These are phyloP conservation scores for Drosophila auraria DNA, from an alignment of 1,140 invertebrate species.

Conservation along the genomic window DNA sequence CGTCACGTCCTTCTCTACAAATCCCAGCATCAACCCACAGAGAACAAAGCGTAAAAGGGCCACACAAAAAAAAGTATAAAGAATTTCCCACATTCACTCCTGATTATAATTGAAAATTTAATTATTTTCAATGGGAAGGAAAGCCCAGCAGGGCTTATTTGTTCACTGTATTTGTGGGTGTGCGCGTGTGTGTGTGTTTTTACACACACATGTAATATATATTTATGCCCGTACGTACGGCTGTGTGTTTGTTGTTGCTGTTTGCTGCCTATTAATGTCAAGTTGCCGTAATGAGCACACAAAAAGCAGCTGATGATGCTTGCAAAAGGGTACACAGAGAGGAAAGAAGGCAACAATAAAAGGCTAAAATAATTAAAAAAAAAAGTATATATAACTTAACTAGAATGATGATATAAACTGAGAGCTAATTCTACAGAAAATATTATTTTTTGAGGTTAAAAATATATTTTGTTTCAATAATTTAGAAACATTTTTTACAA, in stretches of 20 bases:
- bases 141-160: conserved; percentile 47
- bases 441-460: too few species aligned
- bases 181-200: conserved; percentile 1
- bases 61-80: conserved; percentile 22
- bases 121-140: conserved; percentile 59
- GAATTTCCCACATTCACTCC: conserved; percentile 42
- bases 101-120: conserved; percentile 69
- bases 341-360: not conserved
- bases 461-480: too few species aligned
- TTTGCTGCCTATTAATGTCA: conserved; percentile 78
- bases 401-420: too few species aligned
- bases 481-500: too few species aligned
- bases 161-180: conserved; percentile 22
- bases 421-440: too few species aligned
- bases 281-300: conserved; percentile 78
- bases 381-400: not conserved
- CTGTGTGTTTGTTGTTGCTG: conserved; percentile 51
- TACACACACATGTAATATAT: conserved; percentile 30
- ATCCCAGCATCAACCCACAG: conserved; percentile 1
- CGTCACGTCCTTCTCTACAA: not conserved
- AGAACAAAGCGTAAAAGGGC: conserved; percentile 17
- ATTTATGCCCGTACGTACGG: conserved; percentile 12
- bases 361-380: not conserved
- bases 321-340: conserved; percentile 29
- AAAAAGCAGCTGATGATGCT: conserved; percentile 74